Evolutionary conservation across 2,888 invertebrate species (phyloP).

Genomic region (Phortica okadai): DNA sequence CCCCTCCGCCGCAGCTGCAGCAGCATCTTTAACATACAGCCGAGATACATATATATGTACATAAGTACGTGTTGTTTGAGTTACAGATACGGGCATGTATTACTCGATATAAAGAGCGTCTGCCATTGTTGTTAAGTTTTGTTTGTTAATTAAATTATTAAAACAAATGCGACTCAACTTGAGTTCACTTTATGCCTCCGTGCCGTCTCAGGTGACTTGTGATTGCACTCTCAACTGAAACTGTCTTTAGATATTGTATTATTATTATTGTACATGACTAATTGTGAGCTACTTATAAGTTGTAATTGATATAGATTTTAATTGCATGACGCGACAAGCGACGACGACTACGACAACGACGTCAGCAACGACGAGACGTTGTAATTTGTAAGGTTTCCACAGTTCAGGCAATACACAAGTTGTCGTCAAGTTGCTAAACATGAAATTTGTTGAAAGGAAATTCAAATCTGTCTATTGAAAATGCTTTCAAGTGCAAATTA

Average conservation of each 20-base stretch:
- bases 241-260: not conserved
- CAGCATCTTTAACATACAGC: not conserved
- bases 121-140: not conserved
- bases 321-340: slow-evolving; percentile 21
- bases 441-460: not conserved
- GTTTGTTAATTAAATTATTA: not conserved
- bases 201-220: not conserved
- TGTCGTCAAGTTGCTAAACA: not conserved
- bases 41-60: not conserved
- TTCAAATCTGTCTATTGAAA: not conserved
- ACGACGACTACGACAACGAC: not conserved
- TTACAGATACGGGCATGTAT: not conserved
- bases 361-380: not conserved
- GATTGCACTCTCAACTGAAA: not conserved
- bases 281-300: slow-evolving; percentile 23
- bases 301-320: slow-evolving; percentile 29
- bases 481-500: not conserved
- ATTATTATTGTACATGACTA: slow-evolving; percentile 13
- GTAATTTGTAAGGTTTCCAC: slow-evolving; percentile 13
- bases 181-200: not conserved
- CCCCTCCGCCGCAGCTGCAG: not conserved
- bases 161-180: not conserved
- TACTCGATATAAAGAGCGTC: not conserved
- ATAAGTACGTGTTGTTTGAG: not conserved
- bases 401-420: not conserved